These are phyloP conservation scores for Leptopilina syphax DNA, from an alignment of 2,888 invertebrate species.

Conservation along the genomic window DNA sequence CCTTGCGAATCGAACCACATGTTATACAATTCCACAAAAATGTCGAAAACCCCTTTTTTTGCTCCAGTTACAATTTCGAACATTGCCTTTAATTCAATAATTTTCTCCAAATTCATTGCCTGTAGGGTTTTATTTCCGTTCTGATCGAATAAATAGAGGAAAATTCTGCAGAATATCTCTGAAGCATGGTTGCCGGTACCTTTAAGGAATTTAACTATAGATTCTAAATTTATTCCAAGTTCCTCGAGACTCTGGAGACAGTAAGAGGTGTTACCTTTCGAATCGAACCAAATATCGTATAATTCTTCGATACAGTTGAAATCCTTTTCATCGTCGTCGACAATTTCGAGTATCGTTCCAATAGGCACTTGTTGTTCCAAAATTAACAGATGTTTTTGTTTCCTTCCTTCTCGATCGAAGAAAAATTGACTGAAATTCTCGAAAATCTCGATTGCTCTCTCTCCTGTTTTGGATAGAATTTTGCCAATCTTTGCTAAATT, in stretches of 20 bases:
- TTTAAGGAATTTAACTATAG: constrained; percentile 66
- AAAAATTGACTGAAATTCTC: constrained; percentile 43
- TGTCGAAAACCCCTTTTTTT: too few relatives aligned
- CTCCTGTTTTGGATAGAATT: background rate
- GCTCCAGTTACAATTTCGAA: too few relatives aligned
- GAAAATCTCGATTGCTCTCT: background rate
- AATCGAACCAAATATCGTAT: constrained; percentile 64
- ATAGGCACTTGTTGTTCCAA: constrained; percentile 28
- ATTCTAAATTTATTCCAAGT: constrained; percentile 50
- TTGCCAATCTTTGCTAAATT: background rate
- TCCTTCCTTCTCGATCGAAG: constrained; percentile 58
- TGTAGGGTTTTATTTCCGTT: constrained; percentile 11
- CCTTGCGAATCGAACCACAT: too few relatives aligned
- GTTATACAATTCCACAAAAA: too few relatives aligned
- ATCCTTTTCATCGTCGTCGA: constrained; percentile 48
- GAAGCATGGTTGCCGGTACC: constrained; percentile 62
- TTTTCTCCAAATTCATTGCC: too few relatives aligned
- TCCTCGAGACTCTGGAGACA: constrained; percentile 39
- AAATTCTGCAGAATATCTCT: constrained; percentile 56
- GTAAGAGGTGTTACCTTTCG: constrained; percentile 53
- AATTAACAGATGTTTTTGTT: constrained; percentile 53
- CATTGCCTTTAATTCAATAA: too few relatives aligned
- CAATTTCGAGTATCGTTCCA: too few relatives aligned
- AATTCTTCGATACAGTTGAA: constrained; percentile 63
- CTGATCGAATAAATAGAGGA: constrained; percentile 51